Evolutionary conservation across 2,113 vertebrate genomes (phyloP), one percentile per base, ranked within the genome.

Genomic region (Ascaphus truei): DNA sequence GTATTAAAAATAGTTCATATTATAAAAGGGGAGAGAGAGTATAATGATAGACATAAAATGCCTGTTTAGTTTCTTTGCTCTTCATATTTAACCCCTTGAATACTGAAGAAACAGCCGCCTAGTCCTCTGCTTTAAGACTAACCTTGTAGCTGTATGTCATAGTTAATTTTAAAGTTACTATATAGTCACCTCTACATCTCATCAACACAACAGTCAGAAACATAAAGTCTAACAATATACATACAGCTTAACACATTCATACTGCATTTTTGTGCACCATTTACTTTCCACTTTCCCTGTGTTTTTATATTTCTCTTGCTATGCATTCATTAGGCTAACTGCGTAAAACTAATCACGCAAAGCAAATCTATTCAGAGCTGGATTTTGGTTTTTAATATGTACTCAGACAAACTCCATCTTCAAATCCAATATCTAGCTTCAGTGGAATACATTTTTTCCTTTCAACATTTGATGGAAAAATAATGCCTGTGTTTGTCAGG

Each of bases 11-110:
- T 41, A 25, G 50, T 41, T 66, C 37, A 25, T 4, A 36, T 66
- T 55, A 43, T 12, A 4, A 15, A 63, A 20, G 50, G 51, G n/a
- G 26, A 20, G 50, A 36, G n/a, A 16, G 36, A 43, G 36, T 64
- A 56, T 30, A 55, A 66, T 43, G 36, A 56, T 56, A 3, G n/a
- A 22, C 50, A 56, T 20, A 43, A 43, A 55, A 62, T 62, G 23
- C 55, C 25, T 43, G 30, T 66, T 56, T 66, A n/a, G 10, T 30
- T 65, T 43, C 50, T 30, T 18, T 12, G 4, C 33, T 50, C 51
- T 50, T 51, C 25, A 25, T 50, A 26, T 20, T 25, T 51, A 62
- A 51, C 26, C n/a, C 4, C 15, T 59, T 16, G 11, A 47, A 31
- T 25, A 25, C 16, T 34, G 5, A 4, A 45, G 41, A n/a, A n/a